A percentile compares a stretch with the other conserved stretches of the same genome.
Evolutionary conservation across 2,888 invertebrate species (phyloP).

Genomic region (Lasioglossum calceatum): DNA sequence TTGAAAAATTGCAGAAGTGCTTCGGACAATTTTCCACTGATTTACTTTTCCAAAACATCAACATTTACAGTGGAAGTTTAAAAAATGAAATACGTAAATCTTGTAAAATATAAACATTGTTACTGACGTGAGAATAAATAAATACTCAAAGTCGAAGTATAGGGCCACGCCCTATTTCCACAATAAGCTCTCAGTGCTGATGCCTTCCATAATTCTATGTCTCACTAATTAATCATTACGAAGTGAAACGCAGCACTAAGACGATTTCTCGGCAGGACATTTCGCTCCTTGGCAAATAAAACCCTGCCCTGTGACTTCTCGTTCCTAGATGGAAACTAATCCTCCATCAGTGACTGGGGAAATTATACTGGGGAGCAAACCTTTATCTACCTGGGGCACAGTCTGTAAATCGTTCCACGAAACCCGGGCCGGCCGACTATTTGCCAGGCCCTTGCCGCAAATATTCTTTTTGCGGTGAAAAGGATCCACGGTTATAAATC

Average conservation of each 20-base stretch:
- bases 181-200: neutral
- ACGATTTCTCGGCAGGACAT: neutral
- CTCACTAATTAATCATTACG: neutral
- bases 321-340: constrained; percentile 26
- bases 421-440: constrained; percentile 30
- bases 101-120: no score
- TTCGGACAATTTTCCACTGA: no score
- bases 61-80: no score
- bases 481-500: constrained; percentile 33
- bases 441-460: constrained; percentile 25
- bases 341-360: constrained; percentile 23
- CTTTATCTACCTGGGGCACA: constrained; percentile 6
- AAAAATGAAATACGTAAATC: no score
- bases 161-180: neutral
- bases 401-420: constrained; percentile 36
- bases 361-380: constrained; percentile 38
- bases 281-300: constrained; percentile 17
- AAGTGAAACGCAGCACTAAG: neutral
- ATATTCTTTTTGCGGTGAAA: constrained; percentile 36
- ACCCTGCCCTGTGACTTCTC: neutral
- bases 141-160: no score
- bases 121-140: no score
- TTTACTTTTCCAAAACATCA: no score
- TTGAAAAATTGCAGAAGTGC: no score
- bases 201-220: neutral